Conservation (phyloP, 2,113 vertebrate genomes). For the Eurystomus gularis region DNA sequence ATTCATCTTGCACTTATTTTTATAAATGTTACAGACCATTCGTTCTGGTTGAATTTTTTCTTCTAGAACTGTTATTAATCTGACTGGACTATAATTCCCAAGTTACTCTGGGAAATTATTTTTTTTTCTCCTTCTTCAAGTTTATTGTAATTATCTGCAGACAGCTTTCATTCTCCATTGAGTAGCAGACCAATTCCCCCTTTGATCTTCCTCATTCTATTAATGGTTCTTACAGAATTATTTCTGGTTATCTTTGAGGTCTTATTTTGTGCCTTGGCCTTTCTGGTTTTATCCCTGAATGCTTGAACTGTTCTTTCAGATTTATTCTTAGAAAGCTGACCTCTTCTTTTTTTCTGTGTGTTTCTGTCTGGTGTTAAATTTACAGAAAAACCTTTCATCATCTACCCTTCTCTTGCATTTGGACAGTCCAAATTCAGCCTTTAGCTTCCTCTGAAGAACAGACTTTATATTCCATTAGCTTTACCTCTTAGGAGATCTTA, state of each 20-base stretch:
- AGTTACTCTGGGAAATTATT: background rate
- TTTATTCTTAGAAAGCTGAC: conserved; percentile 25
- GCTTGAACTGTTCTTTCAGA: background rate
- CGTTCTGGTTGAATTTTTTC: background rate
- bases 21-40: background rate
- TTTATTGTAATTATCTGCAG: conserved; percentile 41
- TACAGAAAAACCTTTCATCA: background rate
- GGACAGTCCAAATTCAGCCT: background rate
- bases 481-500: background rate
- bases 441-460: background rate
- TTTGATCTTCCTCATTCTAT: conserved; percentile 49
- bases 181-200: background rate
- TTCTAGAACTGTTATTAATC: background rate
- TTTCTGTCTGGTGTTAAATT: background rate
- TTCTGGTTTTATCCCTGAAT: conserved; percentile 25
- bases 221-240: conserved; percentile 28
- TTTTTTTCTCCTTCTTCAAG: background rate
- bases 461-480: background rate
- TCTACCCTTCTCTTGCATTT: background rate
- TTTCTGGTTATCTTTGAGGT: conserved; percentile 59
- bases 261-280: background rate
- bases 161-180: conserved; percentile 36
- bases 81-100: background rate
- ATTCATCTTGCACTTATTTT: background rate
- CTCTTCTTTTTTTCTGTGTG: background rate